phyloP scores from a whole-genome alignment of 2,888 invertebrate genomes.

The Apoda limacodes region DNA sequence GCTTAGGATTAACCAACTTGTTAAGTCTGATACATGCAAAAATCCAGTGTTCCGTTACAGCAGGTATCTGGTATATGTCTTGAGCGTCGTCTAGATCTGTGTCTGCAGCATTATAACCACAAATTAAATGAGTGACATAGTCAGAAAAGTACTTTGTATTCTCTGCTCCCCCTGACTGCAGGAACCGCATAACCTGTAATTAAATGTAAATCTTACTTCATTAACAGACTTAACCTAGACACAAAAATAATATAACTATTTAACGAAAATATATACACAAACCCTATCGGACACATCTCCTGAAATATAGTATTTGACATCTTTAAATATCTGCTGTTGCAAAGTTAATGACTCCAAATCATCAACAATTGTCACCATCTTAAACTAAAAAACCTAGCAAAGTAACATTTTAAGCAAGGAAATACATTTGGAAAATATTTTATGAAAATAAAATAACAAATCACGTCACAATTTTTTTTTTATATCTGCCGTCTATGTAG shows the following conservation, averaged over 20 bases:
- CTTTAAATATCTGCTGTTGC: slow-evolving; percentile 79
- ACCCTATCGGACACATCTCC: slow-evolving; percentile 83
- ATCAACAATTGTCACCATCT: slow-evolving; percentile 68
- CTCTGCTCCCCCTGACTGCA: slow-evolving; percentile 90
- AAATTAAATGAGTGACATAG: slow-evolving; percentile 93
- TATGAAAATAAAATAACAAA: slow-evolving; percentile 2
- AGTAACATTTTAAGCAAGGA: slow-evolving; percentile 8
- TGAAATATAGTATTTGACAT: slow-evolving; percentile 86
- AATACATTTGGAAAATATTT: too few species aligned
- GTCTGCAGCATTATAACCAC: slow-evolving; percentile 86
- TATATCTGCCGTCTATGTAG: too few species aligned
- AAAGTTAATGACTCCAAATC: slow-evolving; percentile 64
- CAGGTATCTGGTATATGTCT: slow-evolving; percentile 94
- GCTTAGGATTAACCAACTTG: slow-evolving; percentile 75
- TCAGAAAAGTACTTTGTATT: slow-evolving; percentile 89
- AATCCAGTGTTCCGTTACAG: slow-evolving; percentile 91
- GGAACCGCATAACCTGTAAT: slow-evolving; percentile 79
- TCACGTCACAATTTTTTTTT: too few species aligned
- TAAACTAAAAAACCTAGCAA: slow-evolving; percentile 36
- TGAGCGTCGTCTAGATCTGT: slow-evolving; percentile 90
- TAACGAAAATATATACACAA: slow-evolving; percentile 34
- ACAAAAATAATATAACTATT: slow-evolving; percentile 4
- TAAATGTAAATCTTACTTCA: too few species aligned
- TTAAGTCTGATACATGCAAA: slow-evolving; percentile 72
- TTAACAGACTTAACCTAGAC: not conserved